Percentiles rank a stretch among this genome's conserved stretches.
phyloP scores from a whole-genome alignment of 2,797 vertebrate genomes.

The Fratercula arctica region DNA sequence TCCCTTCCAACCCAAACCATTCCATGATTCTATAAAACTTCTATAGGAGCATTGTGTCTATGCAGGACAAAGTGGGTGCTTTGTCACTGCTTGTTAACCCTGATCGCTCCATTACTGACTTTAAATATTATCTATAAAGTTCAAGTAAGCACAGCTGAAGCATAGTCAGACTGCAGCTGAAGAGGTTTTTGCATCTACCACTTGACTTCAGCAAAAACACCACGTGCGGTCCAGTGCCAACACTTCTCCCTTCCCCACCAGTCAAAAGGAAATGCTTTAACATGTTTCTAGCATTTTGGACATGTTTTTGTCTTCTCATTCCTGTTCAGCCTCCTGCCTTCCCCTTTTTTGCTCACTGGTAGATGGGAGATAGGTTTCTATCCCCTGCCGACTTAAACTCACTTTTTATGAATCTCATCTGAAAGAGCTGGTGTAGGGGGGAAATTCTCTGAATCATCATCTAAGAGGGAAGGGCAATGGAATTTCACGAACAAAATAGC shows the following conservation, averaged over 20 bases:
- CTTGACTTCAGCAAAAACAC: neutral
- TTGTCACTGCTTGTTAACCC: neutral
- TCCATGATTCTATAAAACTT: neutral
- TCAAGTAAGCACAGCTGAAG: neutral
- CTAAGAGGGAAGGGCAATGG: neutral
- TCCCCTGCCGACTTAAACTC: neutral
- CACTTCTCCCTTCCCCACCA: neutral
- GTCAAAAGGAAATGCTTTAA: neutral
- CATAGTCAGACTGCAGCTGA: neutral
- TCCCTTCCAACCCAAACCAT: neutral
- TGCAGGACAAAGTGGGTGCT: neutral
- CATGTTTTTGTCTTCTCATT: neutral
- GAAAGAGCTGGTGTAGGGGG: neutral
- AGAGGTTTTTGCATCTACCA: neutral
- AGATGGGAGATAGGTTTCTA: neutral
- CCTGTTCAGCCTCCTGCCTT: neutral
- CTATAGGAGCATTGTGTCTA: neutral
- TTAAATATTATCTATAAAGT: neutral
- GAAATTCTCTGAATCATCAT: neutral
- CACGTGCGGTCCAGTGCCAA: accelerated
- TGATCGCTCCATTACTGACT: neutral
- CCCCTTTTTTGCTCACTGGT: neutral
- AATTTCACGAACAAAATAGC: neutral
- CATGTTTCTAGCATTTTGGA: neutral
- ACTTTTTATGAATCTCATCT: neutral